These are phyloP conservation scores for Mythimna lalbum DNA, from an alignment of 2,888 invertebrate genomes.

Conservation along the genomic window DNA sequence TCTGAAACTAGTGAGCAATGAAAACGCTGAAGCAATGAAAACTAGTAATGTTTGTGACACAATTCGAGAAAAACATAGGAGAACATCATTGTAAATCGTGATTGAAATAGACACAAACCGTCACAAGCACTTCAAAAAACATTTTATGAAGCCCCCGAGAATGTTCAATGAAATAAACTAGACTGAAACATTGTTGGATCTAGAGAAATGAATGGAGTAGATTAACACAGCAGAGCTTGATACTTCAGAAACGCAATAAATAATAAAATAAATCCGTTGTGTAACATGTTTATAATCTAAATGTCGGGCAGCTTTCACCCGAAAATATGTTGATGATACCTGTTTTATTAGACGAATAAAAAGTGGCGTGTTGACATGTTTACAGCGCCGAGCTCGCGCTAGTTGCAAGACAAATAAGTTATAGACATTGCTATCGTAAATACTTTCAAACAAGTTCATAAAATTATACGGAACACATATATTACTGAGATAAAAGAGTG, in stretches of 20 bases:
- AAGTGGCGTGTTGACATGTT: constrained; percentile 73
- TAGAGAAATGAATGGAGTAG: constrained; percentile 34
- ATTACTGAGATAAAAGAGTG: constrained; percentile 37
- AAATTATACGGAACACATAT: constrained; percentile 58
- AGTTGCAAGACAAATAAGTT: constrained; percentile 70
- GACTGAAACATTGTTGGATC: constrained; percentile 21
- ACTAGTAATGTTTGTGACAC: constrained; percentile 12
- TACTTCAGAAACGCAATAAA: constrained; percentile 42
- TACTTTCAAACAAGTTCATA: constrained; percentile 66
- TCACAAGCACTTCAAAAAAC: constrained; percentile 32
- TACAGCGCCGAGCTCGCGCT: constrained; percentile 65
- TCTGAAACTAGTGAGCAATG: constrained; percentile 22
- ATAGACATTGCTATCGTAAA: constrained; percentile 69
- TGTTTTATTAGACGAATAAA: constrained; percentile 68
- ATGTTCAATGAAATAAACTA: constrained; percentile 26
- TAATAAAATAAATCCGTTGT: constrained; percentile 59
- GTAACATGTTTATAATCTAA: constrained; percentile 66
- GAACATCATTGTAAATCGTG: constrained; percentile 13
- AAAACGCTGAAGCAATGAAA: constrained; percentile 18
- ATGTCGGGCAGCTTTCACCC: constrained; percentile 61
- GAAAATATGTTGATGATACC: constrained; percentile 63
- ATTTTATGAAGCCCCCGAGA: constrained; percentile 35
- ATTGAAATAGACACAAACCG: constrained; percentile 26
- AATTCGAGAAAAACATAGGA: constrained; percentile 32
- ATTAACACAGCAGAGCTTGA: constrained; percentile 25